A percentile compares a stretch with the other conserved stretches of the same genome.
Evolutionary conservation across 1,140 invertebrate genomes (phyloP).

Genomic region (Cataglyphis hispanica): DNA sequence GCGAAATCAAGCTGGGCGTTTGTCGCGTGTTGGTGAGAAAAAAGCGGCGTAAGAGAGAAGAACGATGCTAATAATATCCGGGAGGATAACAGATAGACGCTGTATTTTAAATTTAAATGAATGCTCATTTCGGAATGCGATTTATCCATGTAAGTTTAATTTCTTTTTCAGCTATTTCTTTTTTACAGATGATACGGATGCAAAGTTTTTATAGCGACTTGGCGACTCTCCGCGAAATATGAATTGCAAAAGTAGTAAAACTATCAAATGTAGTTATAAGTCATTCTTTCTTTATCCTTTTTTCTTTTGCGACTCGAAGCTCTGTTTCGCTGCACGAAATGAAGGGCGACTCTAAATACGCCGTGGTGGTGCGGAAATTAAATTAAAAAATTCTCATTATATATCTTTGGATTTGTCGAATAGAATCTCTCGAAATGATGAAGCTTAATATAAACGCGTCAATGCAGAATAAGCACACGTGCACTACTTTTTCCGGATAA

Average conservation of each 20-base stretch:
- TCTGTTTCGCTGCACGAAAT: conserved; percentile 17
- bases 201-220: conserved; percentile 1
- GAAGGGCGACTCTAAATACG: conserved; percentile 1
- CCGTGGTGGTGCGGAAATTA: conserved; percentile 4
- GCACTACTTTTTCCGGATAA: background rate
- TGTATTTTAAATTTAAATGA: conserved; percentile 30
- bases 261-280: background rate
- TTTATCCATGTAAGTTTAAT: conserved; percentile 12
- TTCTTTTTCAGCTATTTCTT: background rate
- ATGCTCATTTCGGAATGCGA: background rate
- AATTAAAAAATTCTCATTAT: conserved; percentile 41
- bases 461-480: conserved; percentile 15
- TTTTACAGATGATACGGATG: background rate
- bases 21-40: background rate
- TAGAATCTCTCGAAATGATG: conserved; percentile 6
- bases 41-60: too few relatives aligned
- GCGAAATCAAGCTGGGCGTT: conserved; percentile 36
- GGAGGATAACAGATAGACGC: background rate
- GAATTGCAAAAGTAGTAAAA: conserved; percentile 17
- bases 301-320: background rate
- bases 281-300: background rate
- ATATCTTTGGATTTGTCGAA: background rate
- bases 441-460: conserved; percentile 42
- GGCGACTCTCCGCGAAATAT: conserved; percentile 1
- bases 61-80: conserved; percentile 27